Base-by-base conservation (phyloP, 2,113 vertebrate species). In the Callithrix jacchus region DNA sequence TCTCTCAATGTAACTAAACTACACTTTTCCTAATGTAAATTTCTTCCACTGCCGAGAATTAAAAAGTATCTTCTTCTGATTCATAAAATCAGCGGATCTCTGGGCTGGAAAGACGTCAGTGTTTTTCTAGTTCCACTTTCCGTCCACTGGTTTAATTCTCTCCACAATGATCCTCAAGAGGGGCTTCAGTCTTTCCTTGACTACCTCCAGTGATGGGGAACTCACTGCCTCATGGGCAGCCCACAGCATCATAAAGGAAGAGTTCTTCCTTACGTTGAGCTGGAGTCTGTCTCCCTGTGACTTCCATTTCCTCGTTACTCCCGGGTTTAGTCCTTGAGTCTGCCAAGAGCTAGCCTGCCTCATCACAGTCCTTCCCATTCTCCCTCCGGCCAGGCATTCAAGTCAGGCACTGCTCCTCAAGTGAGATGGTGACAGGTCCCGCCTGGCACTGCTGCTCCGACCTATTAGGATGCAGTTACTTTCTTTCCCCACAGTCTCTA, bases 41-140 rank as follows among this genome's bases (percentile, higher is more conserved):
- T 71, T 35, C 76, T 91, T 84, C n/a, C 16, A 17, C 40, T 84
- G 70, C 45, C 58, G 64, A 14, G 77, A 52, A 91, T 77, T 4
- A 52, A 91, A 86, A 94, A 49, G 4, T 4, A 68, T n/a, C 18
- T 21, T 81, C 56, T 88, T 87, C 80, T 84, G 49, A 96, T 82
- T 94, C 76, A 42, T 64, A 91, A 74, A 93, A 77, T 89, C 74
- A 92, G 71, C 64, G 37, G 45, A 52, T 70, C 61, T 84, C 61
- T 90, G 83, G 56, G 1, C 79, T 85, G 25, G 74, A 89, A 94
- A 95, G 42, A 52, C 12, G 49, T 45, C 49, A 17, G 0, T 23
- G 30, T 73, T 86, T 61, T 85, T 91, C 68, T 68, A 77, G 87
- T 54, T 66, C 74, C 11, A 9, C n/a, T 74, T 90, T 58, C 42